These are phyloP conservation scores for Siphlonurus alternatus DNA, from an alignment of 2,888 invertebrate species.

Conservation along the genomic window DNA sequence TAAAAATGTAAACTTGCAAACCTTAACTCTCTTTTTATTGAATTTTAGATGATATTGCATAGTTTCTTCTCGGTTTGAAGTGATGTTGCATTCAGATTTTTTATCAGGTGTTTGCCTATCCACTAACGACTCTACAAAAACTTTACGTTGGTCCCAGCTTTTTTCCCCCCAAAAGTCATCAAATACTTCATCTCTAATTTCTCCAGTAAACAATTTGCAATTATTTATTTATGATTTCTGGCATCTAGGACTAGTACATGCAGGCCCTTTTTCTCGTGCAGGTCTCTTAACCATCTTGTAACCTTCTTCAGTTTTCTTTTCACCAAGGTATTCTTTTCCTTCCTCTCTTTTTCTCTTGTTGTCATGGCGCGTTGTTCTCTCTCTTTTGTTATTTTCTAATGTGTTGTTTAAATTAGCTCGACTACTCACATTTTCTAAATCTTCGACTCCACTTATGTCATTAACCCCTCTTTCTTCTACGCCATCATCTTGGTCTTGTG, in stretches of 20 bases:
- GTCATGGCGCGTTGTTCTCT: not conserved
- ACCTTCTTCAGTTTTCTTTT: too few species aligned
- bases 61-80: not conserved
- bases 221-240: not conserved
- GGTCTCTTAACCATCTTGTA: not conserved
- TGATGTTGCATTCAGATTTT: not conserved
- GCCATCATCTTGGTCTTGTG: too few species aligned
- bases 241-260: not conserved
- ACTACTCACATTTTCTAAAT: too few species aligned
- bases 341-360: not conserved
- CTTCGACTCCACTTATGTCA: too few species aligned
- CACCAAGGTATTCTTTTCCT: not conserved
- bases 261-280: not conserved
- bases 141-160: not conserved
- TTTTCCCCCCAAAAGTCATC: not conserved
- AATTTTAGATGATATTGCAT: not conserved
- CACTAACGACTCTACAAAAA: not conserved
- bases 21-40: not conserved
- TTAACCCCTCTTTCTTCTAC: too few species aligned
- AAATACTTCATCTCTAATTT: not conserved
- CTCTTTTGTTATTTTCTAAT: too few species aligned
- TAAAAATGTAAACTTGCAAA: not conserved
- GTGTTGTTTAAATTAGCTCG: too few species aligned
- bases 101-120: not conserved
- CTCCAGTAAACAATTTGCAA: not conserved